Conservation (phyloP, 2,888 invertebrate genomes). For the Latrodectus elegans region DNA sequence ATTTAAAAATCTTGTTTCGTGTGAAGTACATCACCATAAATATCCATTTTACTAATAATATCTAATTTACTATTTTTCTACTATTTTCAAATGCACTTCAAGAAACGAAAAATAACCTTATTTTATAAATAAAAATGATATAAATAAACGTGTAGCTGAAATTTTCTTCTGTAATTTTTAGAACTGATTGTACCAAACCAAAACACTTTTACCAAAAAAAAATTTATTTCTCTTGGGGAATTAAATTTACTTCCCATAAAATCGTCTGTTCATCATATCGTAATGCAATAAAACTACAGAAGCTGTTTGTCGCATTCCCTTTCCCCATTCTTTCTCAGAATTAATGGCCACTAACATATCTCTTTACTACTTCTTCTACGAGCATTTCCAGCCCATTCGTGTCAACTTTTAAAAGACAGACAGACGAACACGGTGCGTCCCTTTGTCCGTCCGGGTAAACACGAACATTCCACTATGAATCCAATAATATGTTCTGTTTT, state of each 20-base stretch:
- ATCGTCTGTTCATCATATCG: not conserved
- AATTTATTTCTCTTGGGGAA: not conserved
- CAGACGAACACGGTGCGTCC: not conserved
- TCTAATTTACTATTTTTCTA: too few relatives aligned
- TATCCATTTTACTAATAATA: too few relatives aligned
- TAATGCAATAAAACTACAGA: not conserved
- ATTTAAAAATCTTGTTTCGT: too few relatives aligned
- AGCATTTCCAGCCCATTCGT: not conserved
- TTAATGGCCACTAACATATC: conserved; percentile 37
- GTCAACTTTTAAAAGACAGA: not conserved
- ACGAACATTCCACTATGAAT: conserved; percentile 23
- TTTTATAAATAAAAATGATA: too few relatives aligned
- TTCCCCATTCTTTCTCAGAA: conserved; percentile 4
- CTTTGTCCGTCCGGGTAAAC: conserved; percentile 35
- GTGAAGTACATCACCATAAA: too few relatives aligned
- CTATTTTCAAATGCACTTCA: too few relatives aligned
- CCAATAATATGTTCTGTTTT: conserved; percentile 12
- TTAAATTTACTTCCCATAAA: not conserved
- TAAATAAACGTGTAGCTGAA: too few relatives aligned
- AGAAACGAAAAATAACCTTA: too few relatives aligned
- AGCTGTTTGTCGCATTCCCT: not conserved
- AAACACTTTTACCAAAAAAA: not conserved
- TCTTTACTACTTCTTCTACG: not conserved
- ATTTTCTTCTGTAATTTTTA: too few relatives aligned
- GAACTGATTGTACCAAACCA: not conserved